Percentiles rank a stretch among this genome's conserved stretches.
These are phyloP conservation scores for Dissostichus mawsoni DNA, from an alignment of 2,113 vertebrate species.

Conservation along the genomic window DNA sequence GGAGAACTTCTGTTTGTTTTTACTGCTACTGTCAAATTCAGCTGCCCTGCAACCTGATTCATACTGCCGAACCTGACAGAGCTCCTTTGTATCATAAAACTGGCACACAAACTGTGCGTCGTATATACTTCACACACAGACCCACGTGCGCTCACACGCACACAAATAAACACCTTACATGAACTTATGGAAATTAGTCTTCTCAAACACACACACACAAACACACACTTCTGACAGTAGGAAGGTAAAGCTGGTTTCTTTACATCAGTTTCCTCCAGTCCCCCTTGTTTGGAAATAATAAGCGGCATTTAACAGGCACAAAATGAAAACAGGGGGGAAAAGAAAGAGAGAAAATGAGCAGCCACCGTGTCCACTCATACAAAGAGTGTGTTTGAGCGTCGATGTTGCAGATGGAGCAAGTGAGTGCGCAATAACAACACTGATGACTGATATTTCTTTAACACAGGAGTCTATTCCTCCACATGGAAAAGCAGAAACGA, in stretches of 20 bases:
- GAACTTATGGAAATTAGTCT: constrained; percentile 29
- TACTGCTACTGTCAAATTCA: constrained; percentile 76
- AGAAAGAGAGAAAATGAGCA: constrained; percentile 34
- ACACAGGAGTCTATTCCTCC: constrained; percentile 62
- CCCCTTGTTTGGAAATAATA: constrained; percentile 67
- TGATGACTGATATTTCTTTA: constrained; percentile 75
- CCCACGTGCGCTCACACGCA: constrained; percentile 7
- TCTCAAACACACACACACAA: constrained; percentile 18
- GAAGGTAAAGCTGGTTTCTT: constrained; percentile 53
- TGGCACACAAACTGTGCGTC: constrained; percentile 25
- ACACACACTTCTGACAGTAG: constrained; percentile 44
- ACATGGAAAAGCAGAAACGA: constrained; percentile 67
- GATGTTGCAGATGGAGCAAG: constrained; percentile 71
- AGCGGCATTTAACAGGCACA: constrained; percentile 62
- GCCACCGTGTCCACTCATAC: constrained; percentile 61
- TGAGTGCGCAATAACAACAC: constrained; percentile 74
- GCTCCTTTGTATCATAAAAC: constrained; percentile 67
- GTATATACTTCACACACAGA: constrained; percentile 11
- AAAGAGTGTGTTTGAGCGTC: constrained; percentile 71
- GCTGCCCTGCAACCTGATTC: constrained; percentile 66
- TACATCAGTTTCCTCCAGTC: constrained; percentile 67
- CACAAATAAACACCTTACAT: constrained; percentile 10
- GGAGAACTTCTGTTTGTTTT: constrained; percentile 79
- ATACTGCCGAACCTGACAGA: constrained; percentile 62
- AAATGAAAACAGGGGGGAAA: constrained; percentile 45